Conservation (phyloP, 1,140 invertebrate species). For the Drosophila albomicans region DNA sequence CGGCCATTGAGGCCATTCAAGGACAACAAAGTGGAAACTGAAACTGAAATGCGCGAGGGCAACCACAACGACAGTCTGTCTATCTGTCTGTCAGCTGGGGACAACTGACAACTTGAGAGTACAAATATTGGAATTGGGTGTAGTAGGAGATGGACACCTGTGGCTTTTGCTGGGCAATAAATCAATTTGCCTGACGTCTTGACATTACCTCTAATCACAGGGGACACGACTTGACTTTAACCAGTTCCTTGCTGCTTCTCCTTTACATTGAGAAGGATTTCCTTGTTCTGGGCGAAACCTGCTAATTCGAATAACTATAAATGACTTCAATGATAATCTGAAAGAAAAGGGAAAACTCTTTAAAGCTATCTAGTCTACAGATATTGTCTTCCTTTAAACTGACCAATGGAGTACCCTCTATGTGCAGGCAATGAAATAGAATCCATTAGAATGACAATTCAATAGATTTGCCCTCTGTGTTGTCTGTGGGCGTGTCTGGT, state of each 20-base stretch:
- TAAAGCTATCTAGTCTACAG: slow-evolving; percentile 4
- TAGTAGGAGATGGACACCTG: slow-evolving; percentile 49
- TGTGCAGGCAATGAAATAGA: slow-evolving; percentile 6
- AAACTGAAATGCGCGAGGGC: slow-evolving; percentile 36
- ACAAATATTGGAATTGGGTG: slow-evolving; percentile 13
- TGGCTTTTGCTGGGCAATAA: slow-evolving; percentile 51
- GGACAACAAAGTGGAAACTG: slow-evolving; percentile 42
- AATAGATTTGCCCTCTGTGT: slow-evolving; percentile 27
- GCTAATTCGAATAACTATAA: background rate
- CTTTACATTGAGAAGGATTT: background rate
- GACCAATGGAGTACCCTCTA: background rate
- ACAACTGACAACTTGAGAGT: slow-evolving; percentile 29
- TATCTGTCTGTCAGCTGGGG: slow-evolving; percentile 38
- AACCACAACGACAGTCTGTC: slow-evolving; percentile 31
- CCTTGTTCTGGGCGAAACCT: background rate
- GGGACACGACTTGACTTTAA: slow-evolving; percentile 17
- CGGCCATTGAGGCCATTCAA: slow-evolving; percentile 29
- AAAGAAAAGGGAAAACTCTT: background rate
- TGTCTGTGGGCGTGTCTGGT: slow-evolving; percentile 26
- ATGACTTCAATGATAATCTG: background rate
- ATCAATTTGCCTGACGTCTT: slow-evolving; percentile 51
- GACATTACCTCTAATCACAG: slow-evolving; percentile 46
- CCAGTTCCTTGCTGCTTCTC: background rate
- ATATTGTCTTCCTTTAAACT: slow-evolving; percentile 18
- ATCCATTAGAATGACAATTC: background rate